A percentile compares a stretch with the other conserved stretches of the same genome.
Evolutionary conservation across 2,113 vertebrate genomes (phyloP).

Genomic region (Periophthalmodon schlosseri): DNA sequence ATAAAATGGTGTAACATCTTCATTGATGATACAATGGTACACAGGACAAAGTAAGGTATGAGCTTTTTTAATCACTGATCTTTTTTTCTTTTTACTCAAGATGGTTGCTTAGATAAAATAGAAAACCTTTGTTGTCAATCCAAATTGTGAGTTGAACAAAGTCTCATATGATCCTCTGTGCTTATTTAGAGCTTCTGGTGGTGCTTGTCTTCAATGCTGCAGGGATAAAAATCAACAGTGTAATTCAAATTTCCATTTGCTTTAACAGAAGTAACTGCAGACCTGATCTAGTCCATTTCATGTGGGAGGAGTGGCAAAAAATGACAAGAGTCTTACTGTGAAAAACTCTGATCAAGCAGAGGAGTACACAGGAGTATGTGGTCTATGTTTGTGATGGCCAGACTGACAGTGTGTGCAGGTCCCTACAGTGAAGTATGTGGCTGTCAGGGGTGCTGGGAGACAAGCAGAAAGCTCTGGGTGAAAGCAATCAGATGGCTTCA

Average conservation of each 20-base stretch:
- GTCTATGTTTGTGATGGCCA: conserved; percentile 37
- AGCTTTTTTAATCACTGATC: not conserved
- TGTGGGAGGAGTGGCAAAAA: too few relatives aligned
- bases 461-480: conserved; percentile 48
- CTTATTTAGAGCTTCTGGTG: too few relatives aligned
- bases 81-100: too few relatives aligned
- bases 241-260: too few relatives aligned
- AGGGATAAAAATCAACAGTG: too few relatives aligned
- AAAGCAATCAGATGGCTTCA: conserved; percentile 60
- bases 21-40: not conserved
- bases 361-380: conserved; percentile 20
- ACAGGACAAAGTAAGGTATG: not conserved
- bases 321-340: conserved; percentile 19
- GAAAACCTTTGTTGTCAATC: too few relatives aligned
- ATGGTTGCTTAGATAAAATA: too few relatives aligned
- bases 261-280: too few relatives aligned
- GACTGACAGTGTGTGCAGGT: conserved; percentile 41
- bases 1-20: not conserved
- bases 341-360: not conserved
- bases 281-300: too few relatives aligned
- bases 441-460: conserved; percentile 50
- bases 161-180: too few relatives aligned
- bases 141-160: too few relatives aligned
- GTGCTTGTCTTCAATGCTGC: too few relatives aligned
- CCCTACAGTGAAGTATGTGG: conserved; percentile 32